Evolutionary conservation across 2,113 vertebrate genomes (phyloP).

Genomic region (Garra rufa): DNA sequence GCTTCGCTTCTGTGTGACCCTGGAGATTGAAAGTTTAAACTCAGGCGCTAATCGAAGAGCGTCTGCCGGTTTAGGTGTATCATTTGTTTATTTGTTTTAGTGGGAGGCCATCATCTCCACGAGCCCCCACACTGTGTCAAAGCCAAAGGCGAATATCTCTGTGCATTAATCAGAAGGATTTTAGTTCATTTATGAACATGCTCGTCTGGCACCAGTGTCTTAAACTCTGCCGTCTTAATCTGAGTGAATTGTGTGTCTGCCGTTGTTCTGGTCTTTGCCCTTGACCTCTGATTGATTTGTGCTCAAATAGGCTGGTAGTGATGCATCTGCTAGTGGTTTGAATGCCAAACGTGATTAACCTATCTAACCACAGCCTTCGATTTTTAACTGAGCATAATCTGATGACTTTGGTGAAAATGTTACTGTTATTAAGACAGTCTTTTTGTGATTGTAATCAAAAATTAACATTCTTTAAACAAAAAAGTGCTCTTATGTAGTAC

Average conservation of each 20-base stretch:
- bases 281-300: slow-evolving; percentile 79
- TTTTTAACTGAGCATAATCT: slow-evolving; percentile 67
- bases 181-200: slow-evolving; percentile 74
- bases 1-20: slow-evolving; percentile 35
- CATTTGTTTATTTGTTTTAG: slow-evolving; percentile 50
- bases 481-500: slow-evolving; percentile 19
- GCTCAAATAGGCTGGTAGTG: slow-evolving; percentile 69
- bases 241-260: slow-evolving; percentile 57
- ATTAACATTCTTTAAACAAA: background rate
- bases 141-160: slow-evolving; percentile 74
- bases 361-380: slow-evolving; percentile 48
- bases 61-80: slow-evolving; percentile 28
- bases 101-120: slow-evolving; percentile 51
- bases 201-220: background rate
- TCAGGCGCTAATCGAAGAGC: slow-evolving; percentile 31
- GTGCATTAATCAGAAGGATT: slow-evolving; percentile 80
- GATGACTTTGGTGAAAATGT: slow-evolving; percentile 69
- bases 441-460: slow-evolving; percentile 4
- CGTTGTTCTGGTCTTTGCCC: slow-evolving; percentile 49
- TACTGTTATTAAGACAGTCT: slow-evolving; percentile 59
- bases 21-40: slow-evolving; percentile 43
- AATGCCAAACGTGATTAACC: slow-evolving; percentile 72
- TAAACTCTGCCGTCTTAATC: slow-evolving; percentile 49
- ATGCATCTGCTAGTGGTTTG: slow-evolving; percentile 67
- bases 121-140: slow-evolving; percentile 64